Evolutionary conservation across 2,797 vertebrate genomes (phyloP).

Genomic region (Intellagama lesueurii): DNA sequence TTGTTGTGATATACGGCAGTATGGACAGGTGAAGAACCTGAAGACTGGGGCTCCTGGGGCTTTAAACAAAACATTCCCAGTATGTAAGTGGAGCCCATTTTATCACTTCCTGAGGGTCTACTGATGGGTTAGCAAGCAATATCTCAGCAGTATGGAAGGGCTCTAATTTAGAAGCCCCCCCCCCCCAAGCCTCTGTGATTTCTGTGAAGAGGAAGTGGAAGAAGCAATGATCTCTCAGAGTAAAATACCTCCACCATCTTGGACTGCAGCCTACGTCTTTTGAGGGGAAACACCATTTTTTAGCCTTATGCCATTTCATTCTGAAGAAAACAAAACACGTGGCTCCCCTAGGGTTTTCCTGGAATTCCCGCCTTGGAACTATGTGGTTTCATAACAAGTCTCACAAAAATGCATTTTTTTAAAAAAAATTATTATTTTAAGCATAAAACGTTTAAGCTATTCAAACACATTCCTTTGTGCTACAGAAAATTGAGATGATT

Average conservation of each 20-base stretch:
- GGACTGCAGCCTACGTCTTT: background rate
- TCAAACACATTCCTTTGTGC: conserved; percentile 69
- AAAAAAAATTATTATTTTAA: conserved; percentile 71
- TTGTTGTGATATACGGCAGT: background rate
- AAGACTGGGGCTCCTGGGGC: background rate
- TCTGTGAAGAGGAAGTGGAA: background rate
- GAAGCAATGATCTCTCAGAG: background rate
- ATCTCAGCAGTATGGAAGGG: background rate
- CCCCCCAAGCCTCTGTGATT: background rate
- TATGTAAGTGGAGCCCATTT: background rate
- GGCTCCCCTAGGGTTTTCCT: conserved; percentile 61
- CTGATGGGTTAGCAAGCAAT: background rate
- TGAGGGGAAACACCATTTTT: conserved; percentile 21
- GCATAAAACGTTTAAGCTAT: conserved; percentile 68
- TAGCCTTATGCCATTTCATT: conserved; percentile 26
- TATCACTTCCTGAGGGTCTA: background rate
- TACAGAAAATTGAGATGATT: conserved; percentile 55
- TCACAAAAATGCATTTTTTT: conserved; percentile 69
- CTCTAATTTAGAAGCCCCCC: background rate
- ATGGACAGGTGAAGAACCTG: background rate
- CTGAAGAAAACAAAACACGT: background rate
- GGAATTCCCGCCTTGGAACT: conserved; percentile 65
- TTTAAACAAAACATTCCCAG: background rate
- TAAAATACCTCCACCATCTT: background rate
- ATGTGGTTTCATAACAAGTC: conserved; percentile 62